Evolutionary conservation across 2,797 vertebrate genomes (phyloP).

Genomic region (Rhynchonycteris naso): DNA sequence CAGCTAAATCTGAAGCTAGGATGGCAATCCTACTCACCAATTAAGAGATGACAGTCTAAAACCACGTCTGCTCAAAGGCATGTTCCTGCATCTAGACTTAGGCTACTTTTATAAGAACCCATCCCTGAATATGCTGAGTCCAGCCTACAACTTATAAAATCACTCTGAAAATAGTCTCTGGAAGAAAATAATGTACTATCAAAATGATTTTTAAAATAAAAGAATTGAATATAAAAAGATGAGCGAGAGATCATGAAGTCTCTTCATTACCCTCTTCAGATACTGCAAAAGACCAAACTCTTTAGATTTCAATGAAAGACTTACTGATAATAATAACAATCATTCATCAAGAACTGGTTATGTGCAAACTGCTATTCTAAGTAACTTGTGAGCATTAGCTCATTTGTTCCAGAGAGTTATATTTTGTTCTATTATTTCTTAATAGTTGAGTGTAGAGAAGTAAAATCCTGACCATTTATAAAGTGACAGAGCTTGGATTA

Average conservation of each 20-base stretch:
- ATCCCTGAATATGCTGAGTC: not conserved
- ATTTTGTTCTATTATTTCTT: not conserved
- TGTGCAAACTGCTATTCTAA: not conserved
- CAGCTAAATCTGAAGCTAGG: conserved; percentile 24
- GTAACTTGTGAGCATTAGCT: not conserved
- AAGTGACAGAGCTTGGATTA: not conserved
- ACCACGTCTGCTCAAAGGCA: not conserved
- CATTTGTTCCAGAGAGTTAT: not conserved
- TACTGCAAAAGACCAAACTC: not conserved
- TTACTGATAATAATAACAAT: not conserved
- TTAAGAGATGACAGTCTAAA: conserved; percentile 55
- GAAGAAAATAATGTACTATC: not conserved
- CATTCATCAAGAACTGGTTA: not conserved
- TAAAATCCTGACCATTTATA: not conserved
- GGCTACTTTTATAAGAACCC: not conserved
- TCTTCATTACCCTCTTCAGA: conserved; percentile 4
- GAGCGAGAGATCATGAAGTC: not conserved
- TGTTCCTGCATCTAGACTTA: not conserved
- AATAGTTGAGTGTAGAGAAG: conserved; percentile 17
- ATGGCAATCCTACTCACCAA: not conserved
- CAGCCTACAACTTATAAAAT: not conserved
- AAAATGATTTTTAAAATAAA: not conserved
- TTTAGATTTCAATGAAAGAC: not conserved
- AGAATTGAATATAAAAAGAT: not conserved
- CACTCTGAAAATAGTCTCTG: not conserved